Evolutionary conservation across 2,113 vertebrate species (phyloP), one percentile per base, ranked within the genome.

Genomic region (Phoxinus phoxinus): DNA sequence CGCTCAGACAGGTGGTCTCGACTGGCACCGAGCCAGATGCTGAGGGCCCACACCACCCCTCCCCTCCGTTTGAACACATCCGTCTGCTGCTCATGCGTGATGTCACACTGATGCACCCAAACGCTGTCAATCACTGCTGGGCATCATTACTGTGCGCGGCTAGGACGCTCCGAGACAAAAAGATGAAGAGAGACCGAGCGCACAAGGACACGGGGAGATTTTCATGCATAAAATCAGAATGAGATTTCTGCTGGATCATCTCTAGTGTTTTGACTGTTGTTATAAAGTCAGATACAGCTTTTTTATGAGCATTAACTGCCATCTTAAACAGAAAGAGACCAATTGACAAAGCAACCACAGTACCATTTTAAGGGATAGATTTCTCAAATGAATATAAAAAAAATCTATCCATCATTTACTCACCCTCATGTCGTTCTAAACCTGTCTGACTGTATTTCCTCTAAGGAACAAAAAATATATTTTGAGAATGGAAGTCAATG

Each of bases 1-100:
- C 59, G 63, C 78, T 82, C 84, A 83, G 65, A 83, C 84, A 88
- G 87, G 84, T 88, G 87, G 81, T 83, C 84, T 53, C 63, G 48
- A 75, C 71, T 73, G 85, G 85, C 78, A 75, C 30, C 11, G 78
- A 74, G 69, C 78, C 85, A 81, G 69, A 81, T n/a, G 19, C 78
- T 32, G 83, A 76, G 79, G 67, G 37, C 78, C 65, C 69, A 85
- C 51, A 35, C 44, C 53, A 41, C 19, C 86, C 86, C 72, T 83
- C 61, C 25, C 53, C 32, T 84, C 48, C 19, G 65, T 80, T 61
- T 81, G 25, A 63, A 85, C 46, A 69, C 83, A 85, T 74, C 44
- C 30, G 27, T 61, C 23, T 81, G 56, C 82, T 56, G 73, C 78
- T 80, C 32, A 35, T 51, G 41, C 25, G 35, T 37, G 69, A 63